Conservation (phyloP, 2,888 invertebrate genomes). For the Himalopsyche anomala region DNA sequence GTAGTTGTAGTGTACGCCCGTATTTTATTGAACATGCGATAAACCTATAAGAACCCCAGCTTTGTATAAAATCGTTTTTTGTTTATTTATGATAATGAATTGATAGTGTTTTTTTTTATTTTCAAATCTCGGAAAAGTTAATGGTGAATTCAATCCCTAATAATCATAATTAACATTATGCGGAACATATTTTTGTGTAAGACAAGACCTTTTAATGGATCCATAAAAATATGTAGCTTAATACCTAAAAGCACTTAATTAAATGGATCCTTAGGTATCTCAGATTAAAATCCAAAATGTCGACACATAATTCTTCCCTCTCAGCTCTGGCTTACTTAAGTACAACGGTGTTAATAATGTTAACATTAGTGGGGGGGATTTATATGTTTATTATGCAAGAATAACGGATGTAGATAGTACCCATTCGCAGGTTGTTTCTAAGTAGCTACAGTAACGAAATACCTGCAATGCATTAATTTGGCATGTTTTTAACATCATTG, state of each 20-base stretch:
- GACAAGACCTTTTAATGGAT: background rate
- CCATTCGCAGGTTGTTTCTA: background rate
- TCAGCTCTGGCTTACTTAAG: slow-evolving; percentile 11
- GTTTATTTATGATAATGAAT: too few relatives aligned
- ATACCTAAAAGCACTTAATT: slow-evolving; percentile 11
- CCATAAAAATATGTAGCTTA: background rate
- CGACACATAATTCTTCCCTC: slow-evolving; percentile 11
- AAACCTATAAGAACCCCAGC: too few relatives aligned
- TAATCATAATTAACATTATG: too few relatives aligned
- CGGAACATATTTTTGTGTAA: too few relatives aligned
- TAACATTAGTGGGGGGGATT: slow-evolving; percentile 22
- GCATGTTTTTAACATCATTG: background rate
- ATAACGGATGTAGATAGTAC: slow-evolving; percentile 11
- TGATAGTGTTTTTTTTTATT: too few relatives aligned
- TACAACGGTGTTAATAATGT: slow-evolving; percentile 31
- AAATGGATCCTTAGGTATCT: slow-evolving; percentile 4
- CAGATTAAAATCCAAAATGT: slow-evolving; percentile 31
- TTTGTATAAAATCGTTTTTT: too few relatives aligned
- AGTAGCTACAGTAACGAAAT: background rate
- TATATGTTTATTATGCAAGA: slow-evolving; percentile 27
- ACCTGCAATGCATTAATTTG: slow-evolving; percentile 9
- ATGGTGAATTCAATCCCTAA: too few relatives aligned
- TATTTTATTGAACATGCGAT: too few relatives aligned
- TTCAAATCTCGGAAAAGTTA: too few relatives aligned
- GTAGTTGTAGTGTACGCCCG: too few relatives aligned